Conservation (phyloP, 1,140 invertebrate species). For the Aporrectodea caliginosa region DNA sequence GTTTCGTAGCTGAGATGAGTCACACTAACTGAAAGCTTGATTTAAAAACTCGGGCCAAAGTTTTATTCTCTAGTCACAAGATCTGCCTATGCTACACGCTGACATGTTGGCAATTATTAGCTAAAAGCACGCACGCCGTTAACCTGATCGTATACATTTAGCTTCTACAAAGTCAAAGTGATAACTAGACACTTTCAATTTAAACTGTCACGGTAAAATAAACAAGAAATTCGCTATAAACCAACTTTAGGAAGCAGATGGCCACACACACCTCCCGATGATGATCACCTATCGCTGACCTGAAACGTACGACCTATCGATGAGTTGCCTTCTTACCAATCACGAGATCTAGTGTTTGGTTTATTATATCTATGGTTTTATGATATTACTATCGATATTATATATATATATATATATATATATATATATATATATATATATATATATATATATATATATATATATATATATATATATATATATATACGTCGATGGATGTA, state of each 20-base stretch:
- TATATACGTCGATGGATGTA: too few relatives aligned
- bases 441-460: constrained; percentile 8
- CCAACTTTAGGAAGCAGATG: neutral
- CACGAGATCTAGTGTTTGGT: neutral
- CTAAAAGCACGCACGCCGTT: too few relatives aligned
- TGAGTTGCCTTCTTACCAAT: neutral
- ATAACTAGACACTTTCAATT: too few relatives aligned
- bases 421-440: constrained; percentile 8
- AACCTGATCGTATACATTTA: too few relatives aligned
- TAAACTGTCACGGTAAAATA: too few relatives aligned
- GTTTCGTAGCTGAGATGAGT: too few relatives aligned
- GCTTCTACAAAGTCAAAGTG: too few relatives aligned
- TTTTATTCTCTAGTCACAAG: too few relatives aligned
- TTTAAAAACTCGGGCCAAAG: too few relatives aligned
- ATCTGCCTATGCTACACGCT: too few relatives aligned
- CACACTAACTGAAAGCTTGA: too few relatives aligned
- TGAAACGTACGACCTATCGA: neutral
- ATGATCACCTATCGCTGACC: neutral
- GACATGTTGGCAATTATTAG: too few relatives aligned
- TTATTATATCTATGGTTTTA: neutral
- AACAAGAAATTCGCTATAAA: neutral
- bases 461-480: constrained; percentile 8
- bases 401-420: neutral
- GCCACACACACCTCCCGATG: neutral
- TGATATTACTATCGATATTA: neutral